Evolutionary conservation across 1,140 invertebrate genomes (phyloP).

Genomic region (Drosophila nigrodunni): DNA sequence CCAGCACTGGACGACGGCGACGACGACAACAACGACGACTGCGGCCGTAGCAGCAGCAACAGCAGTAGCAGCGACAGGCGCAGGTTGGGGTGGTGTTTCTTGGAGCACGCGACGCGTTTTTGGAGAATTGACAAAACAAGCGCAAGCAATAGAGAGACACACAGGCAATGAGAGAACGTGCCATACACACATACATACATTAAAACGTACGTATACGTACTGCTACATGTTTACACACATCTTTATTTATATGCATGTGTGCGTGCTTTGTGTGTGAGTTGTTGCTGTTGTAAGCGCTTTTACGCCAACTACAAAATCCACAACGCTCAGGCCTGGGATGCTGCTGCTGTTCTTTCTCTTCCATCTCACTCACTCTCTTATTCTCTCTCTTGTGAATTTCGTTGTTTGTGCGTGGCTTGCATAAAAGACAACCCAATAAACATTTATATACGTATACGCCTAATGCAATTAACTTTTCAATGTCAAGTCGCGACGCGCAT

Average conservation of each 20-base stretch:
- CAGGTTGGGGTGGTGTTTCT: conserved; percentile 47
- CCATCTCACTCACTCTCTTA: conserved; percentile 33
- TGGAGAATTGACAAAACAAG: conserved; percentile 77
- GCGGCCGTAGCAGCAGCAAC: neutral
- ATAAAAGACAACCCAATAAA: conserved; percentile 65
- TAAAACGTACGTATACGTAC: neutral
- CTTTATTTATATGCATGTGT: conserved; percentile 13
- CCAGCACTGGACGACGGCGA: conserved; percentile 21
- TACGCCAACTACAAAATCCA: conserved; percentile 55
- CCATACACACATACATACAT: conserved; percentile 9
- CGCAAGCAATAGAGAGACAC: conserved; percentile 51
- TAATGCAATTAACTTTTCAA: conserved; percentile 62
- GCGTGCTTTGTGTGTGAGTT: conserved; percentile 27
- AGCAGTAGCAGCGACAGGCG: conserved; percentile 38
- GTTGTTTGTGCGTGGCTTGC: conserved; percentile 64
- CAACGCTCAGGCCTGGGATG: conserved; percentile 52
- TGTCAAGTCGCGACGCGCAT: conserved; percentile 51
- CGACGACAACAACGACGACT: conserved; percentile 5
- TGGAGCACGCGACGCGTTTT: conserved; percentile 66
- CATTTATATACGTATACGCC: conserved; percentile 42
- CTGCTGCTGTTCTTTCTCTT: conserved; percentile 31
- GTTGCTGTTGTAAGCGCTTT: conserved; percentile 63
- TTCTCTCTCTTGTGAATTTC: conserved; percentile 32
- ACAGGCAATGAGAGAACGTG: conserved; percentile 46
- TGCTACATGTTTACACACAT: neutral